Evolutionary conservation across 2,888 invertebrate species (phyloP), one percentile per base, ranked within the genome.

Genomic region (Tiliacea aurago): DNA sequence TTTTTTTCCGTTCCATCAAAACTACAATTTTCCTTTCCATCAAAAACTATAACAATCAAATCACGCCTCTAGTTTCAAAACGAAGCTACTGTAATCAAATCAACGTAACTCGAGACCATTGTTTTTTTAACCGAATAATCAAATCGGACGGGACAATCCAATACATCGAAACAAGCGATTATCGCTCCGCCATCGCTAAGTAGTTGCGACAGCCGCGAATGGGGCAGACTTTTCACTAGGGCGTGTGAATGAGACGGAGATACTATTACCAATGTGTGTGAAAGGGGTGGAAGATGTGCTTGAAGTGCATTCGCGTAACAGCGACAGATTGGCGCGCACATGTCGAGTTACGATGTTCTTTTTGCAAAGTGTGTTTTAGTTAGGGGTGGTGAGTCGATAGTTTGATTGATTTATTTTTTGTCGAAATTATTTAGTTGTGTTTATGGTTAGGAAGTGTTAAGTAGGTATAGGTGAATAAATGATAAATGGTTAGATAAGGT

Each of bases 261-360:
- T 85, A 88, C 70, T 13, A 11, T 4, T 7, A n/a, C 9, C 18
- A 4, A 20, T 20, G 18, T 9, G 90, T 77, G 74, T 61, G 91
- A 92, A 58, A 43, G 91, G 78, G 93, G 93, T 0, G 75, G 80
- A 11, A 45, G 80, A 87, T 84, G 87, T 90, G 91, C 86, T 89
- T 90, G 90, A 86, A 90, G 90, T 91, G 92, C 90, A 93, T 91
- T 93, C 92, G 92, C 91, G 92, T 93, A 92, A 92, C 92, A 93
- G 91, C 95, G 96, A 96, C 96, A 96, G 96, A 96, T 96, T 96
- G 96, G 91, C 93, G 94, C 94, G 94, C 96, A 96, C 96, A 96
- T 96, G 96, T 95, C 95, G 94, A 91, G 94, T 92, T 92, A 92
- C 93, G 95, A 94, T 96, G 96, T 92, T 95, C 96, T 96, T 96